Percentiles rank a stretch among this genome's conserved stretches.
Conservation (phyloP, 1,140 invertebrate species). For the Aphaenogaster rudis region DNA sequence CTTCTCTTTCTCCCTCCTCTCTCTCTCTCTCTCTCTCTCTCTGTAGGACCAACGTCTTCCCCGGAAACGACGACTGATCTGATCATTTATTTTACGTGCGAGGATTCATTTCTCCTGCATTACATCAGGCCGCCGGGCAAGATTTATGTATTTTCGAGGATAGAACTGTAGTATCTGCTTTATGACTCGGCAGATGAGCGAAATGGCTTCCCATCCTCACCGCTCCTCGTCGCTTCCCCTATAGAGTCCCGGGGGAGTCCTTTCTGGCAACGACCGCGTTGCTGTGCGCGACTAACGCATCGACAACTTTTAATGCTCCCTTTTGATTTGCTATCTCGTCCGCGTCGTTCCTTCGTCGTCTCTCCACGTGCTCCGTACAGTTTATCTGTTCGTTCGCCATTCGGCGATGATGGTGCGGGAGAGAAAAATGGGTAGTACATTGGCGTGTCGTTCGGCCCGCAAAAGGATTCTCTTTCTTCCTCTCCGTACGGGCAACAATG, state of each 20-base stretch:
- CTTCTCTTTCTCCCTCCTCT: not conserved
- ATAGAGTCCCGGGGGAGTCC: slow-evolving; percentile 73
- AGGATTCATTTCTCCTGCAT: slow-evolving; percentile 72
- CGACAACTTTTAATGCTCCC: slow-evolving; percentile 79
- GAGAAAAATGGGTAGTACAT: slow-evolving; percentile 50
- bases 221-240: slow-evolving; percentile 37
- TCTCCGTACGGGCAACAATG: slow-evolving; percentile 37
- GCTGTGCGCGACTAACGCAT: slow-evolving; percentile 74
- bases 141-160: slow-evolving; percentile 83
- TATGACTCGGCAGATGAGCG: slow-evolving; percentile 84
- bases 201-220: slow-evolving; percentile 77
- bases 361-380: not conserved
- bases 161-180: slow-evolving; percentile 81
- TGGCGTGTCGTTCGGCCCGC: slow-evolving; percentile 24
- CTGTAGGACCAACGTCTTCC: slow-evolving; percentile 29
- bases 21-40: not conserved
- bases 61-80: slow-evolving; percentile 68
- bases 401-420: not conserved
- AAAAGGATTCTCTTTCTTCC: not conserved
- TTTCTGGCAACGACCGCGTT: slow-evolving; percentile 77
- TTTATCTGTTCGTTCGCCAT: slow-evolving; percentile 50
- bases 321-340: slow-evolving; percentile 75
- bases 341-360: slow-evolving; percentile 38
- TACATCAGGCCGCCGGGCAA: slow-evolving; percentile 65
- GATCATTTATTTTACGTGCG: slow-evolving; percentile 76